Evolutionary conservation across 2,888 invertebrate genomes (phyloP).

Genomic region (Agrypnus murinus): DNA sequence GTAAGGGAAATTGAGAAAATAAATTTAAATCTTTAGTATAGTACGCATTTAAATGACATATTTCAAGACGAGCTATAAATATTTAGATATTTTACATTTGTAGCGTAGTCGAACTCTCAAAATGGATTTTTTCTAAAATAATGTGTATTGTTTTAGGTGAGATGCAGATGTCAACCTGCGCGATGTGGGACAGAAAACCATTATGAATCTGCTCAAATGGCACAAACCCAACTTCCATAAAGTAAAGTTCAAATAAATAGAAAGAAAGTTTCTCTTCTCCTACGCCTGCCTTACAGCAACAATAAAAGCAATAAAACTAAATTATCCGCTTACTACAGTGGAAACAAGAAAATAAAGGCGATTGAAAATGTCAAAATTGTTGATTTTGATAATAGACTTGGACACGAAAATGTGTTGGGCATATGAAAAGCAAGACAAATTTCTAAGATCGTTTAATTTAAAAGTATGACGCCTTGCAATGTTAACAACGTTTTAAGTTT

Average conservation of each 20-base stretch:
- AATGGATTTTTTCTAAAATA: conserved; percentile 5
- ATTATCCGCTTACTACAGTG: conserved; percentile 14
- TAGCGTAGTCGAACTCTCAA: background rate
- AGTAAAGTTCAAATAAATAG: conserved; percentile 67
- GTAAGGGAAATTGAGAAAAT: no score
- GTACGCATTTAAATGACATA: no score
- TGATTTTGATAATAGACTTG: conserved; percentile 69
- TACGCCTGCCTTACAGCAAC: conserved; percentile 51
- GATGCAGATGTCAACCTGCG: conserved; percentile 50
- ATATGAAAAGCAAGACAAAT: conserved; percentile 48
- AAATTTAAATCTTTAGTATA: no score
- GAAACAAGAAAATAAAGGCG: background rate
- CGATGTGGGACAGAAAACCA: conserved; percentile 56
- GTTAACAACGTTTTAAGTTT: conserved; percentile 43
- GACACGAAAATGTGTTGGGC: conserved; percentile 66
- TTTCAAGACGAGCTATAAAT: conserved; percentile 1
- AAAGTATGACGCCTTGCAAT: conserved; percentile 55
- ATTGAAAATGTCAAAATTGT: conserved; percentile 67
- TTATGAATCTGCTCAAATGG: conserved; percentile 66
- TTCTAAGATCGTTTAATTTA: conserved; percentile 41
- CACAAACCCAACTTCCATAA: conserved; percentile 67
- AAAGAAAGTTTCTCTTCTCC: conserved; percentile 53
- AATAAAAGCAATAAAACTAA: conserved; percentile 64
- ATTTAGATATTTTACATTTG: background rate
- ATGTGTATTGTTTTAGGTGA: conserved; percentile 60